Evolutionary conservation across 2,113 vertebrate genomes (phyloP).

Genomic region (Rhodinocichla rosea): DNA sequence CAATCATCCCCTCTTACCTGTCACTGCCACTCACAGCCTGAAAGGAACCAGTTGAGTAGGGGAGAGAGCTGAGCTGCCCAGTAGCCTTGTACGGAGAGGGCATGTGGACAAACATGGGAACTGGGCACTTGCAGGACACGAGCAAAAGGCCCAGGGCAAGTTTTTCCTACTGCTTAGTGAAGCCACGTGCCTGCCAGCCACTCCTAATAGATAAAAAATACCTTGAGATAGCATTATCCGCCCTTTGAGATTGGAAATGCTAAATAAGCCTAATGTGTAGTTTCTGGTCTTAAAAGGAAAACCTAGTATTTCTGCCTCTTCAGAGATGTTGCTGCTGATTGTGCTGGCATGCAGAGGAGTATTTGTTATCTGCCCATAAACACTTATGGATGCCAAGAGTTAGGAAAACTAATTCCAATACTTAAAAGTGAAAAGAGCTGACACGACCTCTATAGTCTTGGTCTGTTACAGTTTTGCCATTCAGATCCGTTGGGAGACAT

Average conservation of each 20-base stretch:
- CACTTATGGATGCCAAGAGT: background rate
- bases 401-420: background rate
- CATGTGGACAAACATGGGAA: background rate
- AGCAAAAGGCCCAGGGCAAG: background rate
- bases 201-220: background rate
- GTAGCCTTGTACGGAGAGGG: rapidly evolving
- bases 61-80: background rate
- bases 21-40: background rate
- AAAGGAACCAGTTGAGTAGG: background rate
- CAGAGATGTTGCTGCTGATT: background rate
- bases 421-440: background rate
- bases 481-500: background rate
- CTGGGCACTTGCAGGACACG: background rate
- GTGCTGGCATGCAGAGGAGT: background rate
- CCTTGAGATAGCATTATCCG: constrained; percentile 3
- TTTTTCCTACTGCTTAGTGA: background rate
- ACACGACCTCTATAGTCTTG: background rate
- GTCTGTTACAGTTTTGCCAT: background rate
- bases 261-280: background rate
- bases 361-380: constrained; percentile 4
- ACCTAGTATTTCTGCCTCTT: background rate
- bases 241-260: background rate
- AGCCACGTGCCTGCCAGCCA: background rate
- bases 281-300: constrained; percentile 22
- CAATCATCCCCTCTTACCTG: background rate